Conservation (phyloP, 2,113 vertebrate genomes). For the Tenrec ecaudatus region DNA sequence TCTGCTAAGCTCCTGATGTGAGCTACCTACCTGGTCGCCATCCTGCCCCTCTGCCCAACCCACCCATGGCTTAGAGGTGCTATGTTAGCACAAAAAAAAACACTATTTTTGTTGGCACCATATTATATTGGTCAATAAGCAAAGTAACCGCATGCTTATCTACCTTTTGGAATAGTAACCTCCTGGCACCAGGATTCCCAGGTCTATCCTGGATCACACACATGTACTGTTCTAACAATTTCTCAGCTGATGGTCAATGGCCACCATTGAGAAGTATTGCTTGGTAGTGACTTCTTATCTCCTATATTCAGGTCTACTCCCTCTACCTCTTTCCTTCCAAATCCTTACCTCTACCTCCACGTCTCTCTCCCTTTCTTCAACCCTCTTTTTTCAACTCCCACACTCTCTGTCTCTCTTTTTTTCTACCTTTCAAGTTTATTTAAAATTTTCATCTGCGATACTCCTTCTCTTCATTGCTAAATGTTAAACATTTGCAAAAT, state of each 20-base stretch:
- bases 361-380: background rate
- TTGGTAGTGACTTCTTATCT: rapidly evolving
- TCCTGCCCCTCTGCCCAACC: no score
- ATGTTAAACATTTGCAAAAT: background rate
- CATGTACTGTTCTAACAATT: background rate
- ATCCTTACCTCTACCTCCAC: background rate
- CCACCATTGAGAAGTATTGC: background rate
- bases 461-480: background rate
- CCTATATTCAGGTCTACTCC: background rate
- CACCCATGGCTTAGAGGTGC: no score
- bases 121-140: no score
- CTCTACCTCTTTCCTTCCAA: background rate
- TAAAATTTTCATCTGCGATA: background rate
- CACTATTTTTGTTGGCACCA: no score
- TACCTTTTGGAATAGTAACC: no score
- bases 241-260: background rate
- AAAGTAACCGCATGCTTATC: no score
- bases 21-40: no score
- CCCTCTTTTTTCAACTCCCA: no score
- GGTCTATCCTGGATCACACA: background rate
- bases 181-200: no score
- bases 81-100: no score
- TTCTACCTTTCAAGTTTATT: background rate
- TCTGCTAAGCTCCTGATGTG: no score
- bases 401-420: background rate